Conservation (phyloP, 2,113 vertebrate species). For the Odontesthes bonariensis region DNA sequence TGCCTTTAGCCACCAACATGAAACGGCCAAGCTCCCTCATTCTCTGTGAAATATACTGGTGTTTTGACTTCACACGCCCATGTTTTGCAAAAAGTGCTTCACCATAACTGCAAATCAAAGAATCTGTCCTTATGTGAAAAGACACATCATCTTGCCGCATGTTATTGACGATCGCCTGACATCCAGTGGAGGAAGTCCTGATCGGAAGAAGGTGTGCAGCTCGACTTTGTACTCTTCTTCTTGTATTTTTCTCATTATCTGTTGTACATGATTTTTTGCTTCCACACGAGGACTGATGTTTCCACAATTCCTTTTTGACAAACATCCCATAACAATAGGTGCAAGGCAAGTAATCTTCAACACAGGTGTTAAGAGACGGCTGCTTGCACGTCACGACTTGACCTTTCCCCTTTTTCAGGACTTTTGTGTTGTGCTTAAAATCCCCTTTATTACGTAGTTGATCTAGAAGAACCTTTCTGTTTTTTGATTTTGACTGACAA, state of each 20-base stretch:
- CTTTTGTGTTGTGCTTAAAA: background rate
- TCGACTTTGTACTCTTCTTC: background rate
- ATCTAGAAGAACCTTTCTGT: background rate
- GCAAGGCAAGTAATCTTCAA: too few relatives aligned
- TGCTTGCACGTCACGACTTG: background rate
- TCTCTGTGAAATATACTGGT: too few relatives aligned
- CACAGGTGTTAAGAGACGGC: background rate
- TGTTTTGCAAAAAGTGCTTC: too few relatives aligned
- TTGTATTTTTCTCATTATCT: background rate
- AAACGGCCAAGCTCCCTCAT: too few relatives aligned
- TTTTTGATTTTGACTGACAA: too few relatives aligned
- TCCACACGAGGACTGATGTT: background rate
- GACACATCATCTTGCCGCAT: too few relatives aligned
- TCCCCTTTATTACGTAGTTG: background rate
- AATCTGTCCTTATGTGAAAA: too few relatives aligned
- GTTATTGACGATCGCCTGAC: background rate
- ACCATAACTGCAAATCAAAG: too few relatives aligned
- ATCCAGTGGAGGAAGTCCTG: background rate
- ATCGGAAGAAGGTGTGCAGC: background rate
- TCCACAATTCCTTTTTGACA: background rate
- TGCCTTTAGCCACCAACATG: too few relatives aligned
- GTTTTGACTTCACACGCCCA: too few relatives aligned
- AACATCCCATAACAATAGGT: background rate
- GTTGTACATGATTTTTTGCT: background rate
- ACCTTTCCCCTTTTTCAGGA: background rate